phyloP scores from a whole-genome alignment of 2,888 invertebrate species.

The Cyaniris semiargus region DNA sequence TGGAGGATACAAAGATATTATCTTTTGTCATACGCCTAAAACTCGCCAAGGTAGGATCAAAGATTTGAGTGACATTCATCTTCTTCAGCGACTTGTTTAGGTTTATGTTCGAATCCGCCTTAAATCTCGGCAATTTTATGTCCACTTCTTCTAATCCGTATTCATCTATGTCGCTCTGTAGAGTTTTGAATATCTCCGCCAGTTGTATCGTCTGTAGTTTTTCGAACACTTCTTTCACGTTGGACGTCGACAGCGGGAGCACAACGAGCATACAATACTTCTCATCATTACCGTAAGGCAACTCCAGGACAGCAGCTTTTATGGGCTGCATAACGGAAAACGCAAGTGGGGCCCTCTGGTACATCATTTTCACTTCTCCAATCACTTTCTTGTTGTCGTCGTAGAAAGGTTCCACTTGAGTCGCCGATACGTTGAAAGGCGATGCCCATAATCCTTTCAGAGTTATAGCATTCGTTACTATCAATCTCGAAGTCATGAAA shows the following conservation, averaged over 20 bases:
- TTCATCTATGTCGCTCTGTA: constrained; percentile 69
- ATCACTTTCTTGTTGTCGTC: constrained; percentile 74
- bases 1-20: constrained; percentile 79
- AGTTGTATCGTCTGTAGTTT: constrained; percentile 72
- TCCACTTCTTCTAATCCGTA: constrained; percentile 82
- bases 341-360: constrained; percentile 78
- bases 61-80: constrained; percentile 85
- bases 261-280: constrained; percentile 83
- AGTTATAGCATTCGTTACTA: constrained; percentile 84
- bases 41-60: constrained; percentile 77
- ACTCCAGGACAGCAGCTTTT: constrained; percentile 81
- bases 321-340: constrained; percentile 79
- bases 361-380: constrained; percentile 87
- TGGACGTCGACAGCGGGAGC: constrained; percentile 79
- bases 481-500: constrained; percentile 79
- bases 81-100: constrained; percentile 78
- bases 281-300: constrained; percentile 83
- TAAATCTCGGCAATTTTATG: constrained; percentile 83
- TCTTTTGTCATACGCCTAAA: constrained; percentile 78
- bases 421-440: constrained; percentile 82
- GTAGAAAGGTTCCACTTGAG: constrained; percentile 78
- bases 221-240: constrained; percentile 70
- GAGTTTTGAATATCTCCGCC: constrained; percentile 68
- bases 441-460: constrained; percentile 86
- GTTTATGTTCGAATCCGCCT: constrained; percentile 80